These are phyloP conservation scores for Drosophila tsacasi DNA, from an alignment of 1,140 invertebrate genomes.

Conservation along the genomic window DNA sequence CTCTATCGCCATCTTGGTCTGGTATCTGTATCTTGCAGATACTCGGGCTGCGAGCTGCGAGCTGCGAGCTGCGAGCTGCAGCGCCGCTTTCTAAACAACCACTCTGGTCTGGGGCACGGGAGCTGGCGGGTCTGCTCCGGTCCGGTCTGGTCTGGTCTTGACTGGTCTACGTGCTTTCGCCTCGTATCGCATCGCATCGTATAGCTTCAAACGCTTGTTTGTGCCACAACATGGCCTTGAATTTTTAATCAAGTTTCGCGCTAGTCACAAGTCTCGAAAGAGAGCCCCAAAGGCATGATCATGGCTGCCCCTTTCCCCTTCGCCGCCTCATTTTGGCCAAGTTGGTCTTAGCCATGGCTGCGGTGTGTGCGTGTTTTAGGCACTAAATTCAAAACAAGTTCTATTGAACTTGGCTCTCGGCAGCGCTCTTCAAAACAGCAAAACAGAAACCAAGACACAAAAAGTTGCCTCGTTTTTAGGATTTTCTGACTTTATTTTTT, in stretches of 20 bases:
- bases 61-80: conserved; percentile 18
- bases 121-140: conserved; percentile 19
- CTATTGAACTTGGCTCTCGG: conserved; percentile 74
- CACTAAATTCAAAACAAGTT: conserved; percentile 74
- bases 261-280: conserved; percentile 50
- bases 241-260: conserved; percentile 82
- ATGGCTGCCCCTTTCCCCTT: conserved; percentile 12
- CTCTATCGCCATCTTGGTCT: conserved; percentile 24
- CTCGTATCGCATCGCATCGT: conserved; percentile 33
- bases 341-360: conserved; percentile 30
- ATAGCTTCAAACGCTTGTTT: conserved; percentile 58
- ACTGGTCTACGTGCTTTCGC: conserved; percentile 36
- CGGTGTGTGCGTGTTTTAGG: conserved; percentile 56
- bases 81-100: conserved; percentile 73
- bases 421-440: conserved; percentile 38
- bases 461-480: conserved; percentile 43
- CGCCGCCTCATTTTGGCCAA: conserved; percentile 54
- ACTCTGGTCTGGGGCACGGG: conserved; percentile 18
- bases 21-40: conserved; percentile 53
- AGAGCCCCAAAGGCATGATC: conserved; percentile 59
- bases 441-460: conserved; percentile 27
- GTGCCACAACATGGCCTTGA: conserved; percentile 81
- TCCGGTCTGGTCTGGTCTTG: conserved; percentile 19
- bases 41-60: no score
- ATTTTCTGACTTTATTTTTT: conserved; percentile 43